Evolutionary conservation across 2,113 vertebrate genomes (phyloP).

Genomic region (Grantiella picta): DNA sequence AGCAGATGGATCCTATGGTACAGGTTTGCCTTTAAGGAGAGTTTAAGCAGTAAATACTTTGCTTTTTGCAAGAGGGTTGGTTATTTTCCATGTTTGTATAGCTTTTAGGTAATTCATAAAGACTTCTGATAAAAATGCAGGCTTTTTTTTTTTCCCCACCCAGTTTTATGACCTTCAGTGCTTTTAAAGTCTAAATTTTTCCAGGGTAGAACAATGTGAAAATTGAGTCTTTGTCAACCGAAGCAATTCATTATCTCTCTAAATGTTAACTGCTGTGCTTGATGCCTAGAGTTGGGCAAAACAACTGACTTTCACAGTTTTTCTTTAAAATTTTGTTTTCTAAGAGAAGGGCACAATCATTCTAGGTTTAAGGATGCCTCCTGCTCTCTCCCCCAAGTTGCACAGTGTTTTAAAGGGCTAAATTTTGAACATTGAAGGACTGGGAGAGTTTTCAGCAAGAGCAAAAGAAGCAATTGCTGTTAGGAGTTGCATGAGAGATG

Average conservation of each 20-base stretch:
- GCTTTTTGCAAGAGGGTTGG: not conserved
- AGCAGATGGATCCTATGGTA: not conserved
- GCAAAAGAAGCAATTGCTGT: not conserved
- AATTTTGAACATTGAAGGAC: not conserved
- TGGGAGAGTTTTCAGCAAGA: not conserved
- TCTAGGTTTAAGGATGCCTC: not conserved
- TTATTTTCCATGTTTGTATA: not conserved
- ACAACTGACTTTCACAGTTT: not conserved
- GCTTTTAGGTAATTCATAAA: not conserved
- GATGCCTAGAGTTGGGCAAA: not conserved
- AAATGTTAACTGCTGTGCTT: not conserved
- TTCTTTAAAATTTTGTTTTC: not conserved
- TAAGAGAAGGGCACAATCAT: not conserved
- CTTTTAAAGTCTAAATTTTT: not conserved
- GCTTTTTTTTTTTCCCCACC: not conserved
- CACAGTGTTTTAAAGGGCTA: not conserved
- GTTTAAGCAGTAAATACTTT: not conserved
- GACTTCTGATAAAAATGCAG: not conserved
- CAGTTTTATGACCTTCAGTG: not conserved
- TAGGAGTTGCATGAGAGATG: not conserved
- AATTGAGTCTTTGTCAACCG: not conserved
- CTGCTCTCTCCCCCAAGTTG: not conserved
- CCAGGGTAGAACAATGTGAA: not conserved
- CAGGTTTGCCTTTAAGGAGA: slow-evolving; percentile 24
- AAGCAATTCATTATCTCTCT: not conserved